Base-by-base conservation (phyloP, 30 jellyfish, hydroid and myxozoan species). In the Nemopilema nomurai region DNA sequence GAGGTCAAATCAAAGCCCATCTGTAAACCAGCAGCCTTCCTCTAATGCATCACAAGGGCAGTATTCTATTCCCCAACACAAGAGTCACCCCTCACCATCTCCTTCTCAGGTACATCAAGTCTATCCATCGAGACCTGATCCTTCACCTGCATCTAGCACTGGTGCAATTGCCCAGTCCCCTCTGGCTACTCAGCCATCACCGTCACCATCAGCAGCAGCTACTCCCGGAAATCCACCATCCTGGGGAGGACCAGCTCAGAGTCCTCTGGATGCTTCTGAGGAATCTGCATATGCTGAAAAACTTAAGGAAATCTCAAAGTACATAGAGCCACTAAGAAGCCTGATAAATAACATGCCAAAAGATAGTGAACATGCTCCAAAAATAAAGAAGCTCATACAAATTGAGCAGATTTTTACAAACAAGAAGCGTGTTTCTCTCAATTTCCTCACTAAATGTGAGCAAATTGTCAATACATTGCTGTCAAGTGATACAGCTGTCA, bases 221-320 rank as follows among this genome's bases (percentile, higher is more conserved):
- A 74, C 94, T 30, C 94, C 89, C 23, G 89, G 89, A 16, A 87
- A 87, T 52, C 96, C 96, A 4, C 90, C 89, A 16, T 87, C 96
- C 0, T 62, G 72, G 57, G 96, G 96, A 6, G 90, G 90, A 32
- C 86, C 95, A 28, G 95, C 89, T 19, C 96, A 74, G 4, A 87
- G 96, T 63, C 96, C 96, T 19, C 87, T 87, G 27, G 89, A 75
- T 27, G 90, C 96, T 8, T 72, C 90, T 0, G 96, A 87, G 26
- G 96, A 87, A 65, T 32, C 81, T 28, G 96, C 96, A 1, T 87
- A 87, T 63, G 75, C 89, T 23, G 96, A 87, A 51, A 87, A 87
- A 62, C 77, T 87, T 23, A 79, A 79, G 30, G 96, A 87, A 50
- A 51, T 87, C 6, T 80, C 71, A 20, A 79, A 79, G 68, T 87